Conservation (phyloP, 2,888 invertebrate genomes). For the Ariolimax columbianus region DNA sequence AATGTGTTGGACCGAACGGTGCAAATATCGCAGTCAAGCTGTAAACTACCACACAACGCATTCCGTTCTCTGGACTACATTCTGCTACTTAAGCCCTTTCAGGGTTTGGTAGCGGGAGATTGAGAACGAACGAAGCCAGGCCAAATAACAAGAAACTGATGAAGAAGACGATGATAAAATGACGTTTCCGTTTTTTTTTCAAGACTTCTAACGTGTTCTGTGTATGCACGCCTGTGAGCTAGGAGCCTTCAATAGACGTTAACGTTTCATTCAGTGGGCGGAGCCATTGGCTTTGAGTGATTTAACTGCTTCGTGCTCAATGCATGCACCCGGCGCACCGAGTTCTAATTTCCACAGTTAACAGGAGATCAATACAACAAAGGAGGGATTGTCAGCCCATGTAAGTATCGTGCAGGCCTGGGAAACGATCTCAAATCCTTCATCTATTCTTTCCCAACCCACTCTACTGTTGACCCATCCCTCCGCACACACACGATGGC, state of each 20-base stretch:
- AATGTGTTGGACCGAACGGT: too few relatives aligned
- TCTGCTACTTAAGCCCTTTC: too few relatives aligned
- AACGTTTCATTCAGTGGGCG: slow-evolving; percentile 15
- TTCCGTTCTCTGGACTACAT: too few relatives aligned
- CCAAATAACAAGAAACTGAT: too few relatives aligned
- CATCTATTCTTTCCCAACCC: not conserved
- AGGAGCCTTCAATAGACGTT: not conserved
- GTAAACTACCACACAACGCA: too few relatives aligned
- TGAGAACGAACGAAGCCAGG: too few relatives aligned
- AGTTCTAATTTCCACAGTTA: not conserved
- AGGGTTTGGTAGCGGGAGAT: too few relatives aligned
- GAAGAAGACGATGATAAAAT: not conserved
- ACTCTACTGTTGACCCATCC: not conserved
- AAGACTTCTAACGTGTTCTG: not conserved
- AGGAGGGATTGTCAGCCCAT: not conserved
- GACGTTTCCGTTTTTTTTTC: not conserved
- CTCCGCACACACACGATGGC: not conserved
- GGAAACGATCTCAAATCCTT: not conserved
- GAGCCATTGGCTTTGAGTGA: slow-evolving; percentile 14
- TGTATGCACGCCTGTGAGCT: not conserved
- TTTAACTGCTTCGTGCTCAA: slow-evolving; percentile 10
- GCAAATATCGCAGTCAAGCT: too few relatives aligned
- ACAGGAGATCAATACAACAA: slow-evolving; percentile 17
- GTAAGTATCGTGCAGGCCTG: slow-evolving; percentile 1
- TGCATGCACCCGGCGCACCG: slow-evolving; percentile 6